Evolutionary conservation across 2,888 invertebrate species (phyloP), one percentile per base, ranked within the genome.

Genomic region (Ferdinandea cuprea): DNA sequence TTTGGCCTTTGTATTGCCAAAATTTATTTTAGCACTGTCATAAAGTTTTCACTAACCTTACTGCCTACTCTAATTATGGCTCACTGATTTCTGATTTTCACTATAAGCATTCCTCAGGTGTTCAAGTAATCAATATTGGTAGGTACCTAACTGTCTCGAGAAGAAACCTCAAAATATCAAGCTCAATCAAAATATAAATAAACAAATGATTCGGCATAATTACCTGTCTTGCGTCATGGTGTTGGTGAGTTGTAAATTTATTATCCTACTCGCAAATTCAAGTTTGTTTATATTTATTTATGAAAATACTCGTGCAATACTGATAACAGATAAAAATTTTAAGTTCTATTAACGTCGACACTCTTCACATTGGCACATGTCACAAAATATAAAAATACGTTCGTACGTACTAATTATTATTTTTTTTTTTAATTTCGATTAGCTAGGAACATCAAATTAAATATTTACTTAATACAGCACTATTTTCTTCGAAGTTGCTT

Each of bases 141-240:
- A n/a, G n/a, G n/a, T 13, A 15, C 8, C 0, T 7, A 42, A 19
- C 19, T 44, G 25, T 40, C 8, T n/a, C n/a, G n/a, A n/a, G n/a
- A 32, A 13, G 13, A 42, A 42, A 37, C 30, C 40, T 40, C 32
- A 37, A 15, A 17, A 44, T 7, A n/a, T 32, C 11, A 9, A 5
- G 7, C 11, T n/a, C 28, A 9, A 0, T 44, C 9, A 11, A 9
- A 32, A n/a, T 40, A 19, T 28, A 0, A 35, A 54, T 42, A 9
- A 13, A n/a, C n/a, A n/a, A n/a, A n/a, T n/a, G n/a, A n/a, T n/a
- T n/a, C n/a, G n/a, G n/a, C n/a, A 15, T 37, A 69, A 68, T 69
- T 50, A 80, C 80, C 69, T 69, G 21, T 69, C 58, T 37, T 42
- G 35, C 44, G 63, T 76, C 80, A 80, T 80, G 63, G 11, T 74